phyloP scores from a whole-genome alignment of 2,797 vertebrate species.

The Rhincodon typus region DNA sequence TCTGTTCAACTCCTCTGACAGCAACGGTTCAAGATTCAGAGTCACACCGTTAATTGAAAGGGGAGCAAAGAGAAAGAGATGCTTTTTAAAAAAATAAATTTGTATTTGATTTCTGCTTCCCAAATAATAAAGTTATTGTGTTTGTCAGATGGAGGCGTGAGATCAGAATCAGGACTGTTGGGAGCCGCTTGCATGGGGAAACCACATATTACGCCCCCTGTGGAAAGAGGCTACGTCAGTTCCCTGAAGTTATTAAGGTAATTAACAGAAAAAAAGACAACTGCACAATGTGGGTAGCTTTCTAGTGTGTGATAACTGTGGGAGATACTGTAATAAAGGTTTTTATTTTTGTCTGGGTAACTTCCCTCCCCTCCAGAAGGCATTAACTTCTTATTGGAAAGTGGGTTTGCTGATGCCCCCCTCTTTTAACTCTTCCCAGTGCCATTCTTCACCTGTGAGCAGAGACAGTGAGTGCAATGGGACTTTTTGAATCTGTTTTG shows the following conservation, averaged over 20 bases:
- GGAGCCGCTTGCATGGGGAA: constrained; percentile 86
- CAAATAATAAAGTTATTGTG: neutral
- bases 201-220: constrained; percentile 97
- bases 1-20: neutral
- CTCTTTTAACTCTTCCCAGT: neutral
- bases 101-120: neutral
- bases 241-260: constrained; percentile 96
- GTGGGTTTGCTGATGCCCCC: neutral
- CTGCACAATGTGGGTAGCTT: neutral
- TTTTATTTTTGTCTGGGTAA: neutral
- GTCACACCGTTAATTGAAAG: neutral
- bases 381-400: neutral
- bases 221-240: constrained; percentile 94
- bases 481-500: neutral
- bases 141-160: constrained; percentile 79
- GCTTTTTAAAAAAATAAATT: neutral
- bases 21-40: neutral
- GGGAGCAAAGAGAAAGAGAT: neutral
- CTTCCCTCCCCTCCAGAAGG: neutral
- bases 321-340: neutral
- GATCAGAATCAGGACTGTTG: constrained; percentile 80
- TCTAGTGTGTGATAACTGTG: neutral
- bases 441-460: neutral
- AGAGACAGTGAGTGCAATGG: neutral
- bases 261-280: neutral